phyloP scores from a whole-genome alignment of 1,140 invertebrate species.

The Brachionus koreanus region DNA sequence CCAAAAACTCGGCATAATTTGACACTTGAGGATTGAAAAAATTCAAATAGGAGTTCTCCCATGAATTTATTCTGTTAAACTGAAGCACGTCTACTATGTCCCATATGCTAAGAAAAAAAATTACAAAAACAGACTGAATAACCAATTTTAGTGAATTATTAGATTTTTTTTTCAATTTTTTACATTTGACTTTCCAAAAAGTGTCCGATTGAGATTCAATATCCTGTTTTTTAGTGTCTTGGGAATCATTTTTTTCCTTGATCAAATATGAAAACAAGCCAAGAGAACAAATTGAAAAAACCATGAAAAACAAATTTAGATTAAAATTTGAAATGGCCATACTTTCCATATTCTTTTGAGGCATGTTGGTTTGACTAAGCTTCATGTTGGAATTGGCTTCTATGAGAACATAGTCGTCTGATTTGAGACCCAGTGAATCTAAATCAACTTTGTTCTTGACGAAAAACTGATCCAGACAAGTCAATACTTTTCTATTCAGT shows the following conservation, averaged over 20 bases:
- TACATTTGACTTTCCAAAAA: neutral
- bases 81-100: constrained; percentile 29
- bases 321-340: neutral
- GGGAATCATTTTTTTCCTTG: neutral
- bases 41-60: neutral
- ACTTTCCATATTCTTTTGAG: neutral
- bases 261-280: neutral
- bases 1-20: constrained; percentile 1
- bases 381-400: neutral
- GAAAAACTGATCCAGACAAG: neutral
- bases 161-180: neutral
- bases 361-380: neutral
- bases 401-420: neutral
- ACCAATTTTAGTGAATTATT: neutral
- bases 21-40: neutral
- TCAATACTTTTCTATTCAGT: neutral
- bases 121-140: neutral
- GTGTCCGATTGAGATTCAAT: neutral
- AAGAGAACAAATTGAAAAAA: constrained; percentile 7
- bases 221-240: neutral
- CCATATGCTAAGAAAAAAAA: constrained; percentile 23
- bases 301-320: constrained; percentile 5
- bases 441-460: neutral
- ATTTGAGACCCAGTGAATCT: neutral
- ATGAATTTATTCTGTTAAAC: neutral